Percentiles rank a stretch among this genome's conserved stretches.
phyloP scores from a whole-genome alignment of 2,113 vertebrate genomes.

The Petrocephalus microphthalmus region DNA sequence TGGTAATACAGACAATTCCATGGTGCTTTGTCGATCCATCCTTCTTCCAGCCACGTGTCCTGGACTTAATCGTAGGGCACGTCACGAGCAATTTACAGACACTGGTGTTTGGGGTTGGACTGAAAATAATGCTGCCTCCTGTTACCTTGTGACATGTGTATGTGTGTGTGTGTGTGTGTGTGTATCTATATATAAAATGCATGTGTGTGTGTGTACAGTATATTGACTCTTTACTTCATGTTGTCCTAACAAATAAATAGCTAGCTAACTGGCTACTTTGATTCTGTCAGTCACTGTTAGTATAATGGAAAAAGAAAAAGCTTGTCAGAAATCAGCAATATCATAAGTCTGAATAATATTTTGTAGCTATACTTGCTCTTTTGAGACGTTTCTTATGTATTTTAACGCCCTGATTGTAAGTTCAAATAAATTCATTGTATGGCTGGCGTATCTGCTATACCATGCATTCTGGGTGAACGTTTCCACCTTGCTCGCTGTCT shows the following conservation, averaged over 20 bases:
- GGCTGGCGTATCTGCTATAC: background rate
- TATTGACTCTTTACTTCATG: background rate
- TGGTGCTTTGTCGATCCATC: background rate
- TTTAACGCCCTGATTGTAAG: background rate
- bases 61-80: background rate
- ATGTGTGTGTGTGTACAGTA: background rate
- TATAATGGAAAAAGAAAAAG: background rate
- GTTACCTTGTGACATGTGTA: too few species aligned
- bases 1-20: background rate
- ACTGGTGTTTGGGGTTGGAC: too few species aligned
- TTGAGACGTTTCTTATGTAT: background rate
- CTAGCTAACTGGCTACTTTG: background rate
- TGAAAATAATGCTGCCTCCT: background rate
- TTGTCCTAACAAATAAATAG: background rate
- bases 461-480: background rate
- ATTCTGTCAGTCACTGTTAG: background rate
- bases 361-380: background rate
- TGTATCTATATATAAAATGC: background rate
- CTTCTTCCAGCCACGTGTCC: background rate
- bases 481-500: background rate
- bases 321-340: background rate
- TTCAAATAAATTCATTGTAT: background rate
- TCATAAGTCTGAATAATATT: background rate
- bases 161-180: too few species aligned
- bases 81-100: background rate